These are phyloP conservation scores for Rhopilema esculentum DNA, from an alignment of 30 jellyfish, hydroid and myxozoan species.

Conservation along the genomic window DNA sequence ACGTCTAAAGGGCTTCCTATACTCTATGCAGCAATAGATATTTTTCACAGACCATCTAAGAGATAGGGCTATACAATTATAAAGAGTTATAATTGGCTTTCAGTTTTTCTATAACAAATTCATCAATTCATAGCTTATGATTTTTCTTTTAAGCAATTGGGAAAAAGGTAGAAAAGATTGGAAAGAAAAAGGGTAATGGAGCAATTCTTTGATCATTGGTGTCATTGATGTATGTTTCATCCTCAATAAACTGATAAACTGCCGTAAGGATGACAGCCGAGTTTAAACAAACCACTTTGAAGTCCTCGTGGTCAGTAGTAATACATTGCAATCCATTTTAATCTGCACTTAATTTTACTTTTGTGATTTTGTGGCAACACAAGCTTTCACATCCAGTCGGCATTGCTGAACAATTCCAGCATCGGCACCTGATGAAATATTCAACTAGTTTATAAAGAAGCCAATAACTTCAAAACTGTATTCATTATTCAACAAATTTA, in stretches of 20 bases:
- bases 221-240: no score
- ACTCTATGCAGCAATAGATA: neutral
- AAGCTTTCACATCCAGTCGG: slow-evolving; percentile 4
- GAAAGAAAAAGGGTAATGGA: slow-evolving; percentile 16
- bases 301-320: no score
- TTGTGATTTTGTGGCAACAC: slow-evolving; percentile 4
- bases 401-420: slow-evolving; percentile 6
- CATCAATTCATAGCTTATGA: neutral
- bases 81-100: neutral
- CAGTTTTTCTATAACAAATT: neutral
- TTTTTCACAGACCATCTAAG: neutral
- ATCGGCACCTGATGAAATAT: slow-evolving; percentile 8
- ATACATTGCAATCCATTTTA: neutral
- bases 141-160: slow-evolving; percentile 2
- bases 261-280: neutral
- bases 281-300: neutral
- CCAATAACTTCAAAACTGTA: neutral
- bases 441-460: neutral
- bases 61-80: neutral
- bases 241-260: neutral
- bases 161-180: slow-evolving; percentile 23
- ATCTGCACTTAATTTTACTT: slow-evolving; percentile 5
- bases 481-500: neutral
- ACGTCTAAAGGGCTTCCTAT: neutral
- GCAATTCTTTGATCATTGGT: no score